phyloP scores from a whole-genome alignment of 2,797 vertebrate species.

The Psittacula echo region DNA sequence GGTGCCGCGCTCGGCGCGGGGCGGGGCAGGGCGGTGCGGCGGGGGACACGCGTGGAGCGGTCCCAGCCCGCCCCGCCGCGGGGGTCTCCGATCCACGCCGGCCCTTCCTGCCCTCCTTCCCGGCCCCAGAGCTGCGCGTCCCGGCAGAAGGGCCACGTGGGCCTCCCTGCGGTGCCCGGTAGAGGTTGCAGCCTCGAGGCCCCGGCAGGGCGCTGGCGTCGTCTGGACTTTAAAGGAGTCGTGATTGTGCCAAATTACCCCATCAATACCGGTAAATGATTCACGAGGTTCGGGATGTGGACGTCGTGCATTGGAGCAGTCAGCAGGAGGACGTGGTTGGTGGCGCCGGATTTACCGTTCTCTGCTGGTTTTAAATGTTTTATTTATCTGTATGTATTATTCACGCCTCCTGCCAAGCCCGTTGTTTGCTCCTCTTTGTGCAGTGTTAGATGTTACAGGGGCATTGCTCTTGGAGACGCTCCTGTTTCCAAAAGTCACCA shows the following conservation, averaged over 20 bases:
- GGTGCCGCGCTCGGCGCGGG: too few relatives aligned
- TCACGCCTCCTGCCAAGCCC: neutral
- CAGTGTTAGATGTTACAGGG: rapidly evolving
- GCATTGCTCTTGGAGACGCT: rapidly evolving
- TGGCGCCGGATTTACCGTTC: rapidly evolving
- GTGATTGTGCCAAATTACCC: neutral
- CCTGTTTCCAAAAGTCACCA: neutral
- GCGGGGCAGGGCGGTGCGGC: neutral
- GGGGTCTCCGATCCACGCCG: neutral
- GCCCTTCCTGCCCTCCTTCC: neutral
- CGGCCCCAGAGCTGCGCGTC: neutral
- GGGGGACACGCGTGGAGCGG: neutral
- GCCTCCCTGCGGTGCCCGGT: neutral
- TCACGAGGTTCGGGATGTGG: neutral
- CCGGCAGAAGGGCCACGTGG: neutral
- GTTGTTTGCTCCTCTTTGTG: rapidly evolving
- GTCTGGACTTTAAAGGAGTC: neutral
- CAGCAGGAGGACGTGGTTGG: rapidly evolving
- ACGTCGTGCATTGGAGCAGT: rapidly evolving
- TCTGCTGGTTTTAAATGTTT: neutral
- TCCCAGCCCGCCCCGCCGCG: neutral
- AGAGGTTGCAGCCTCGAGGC: neutral
- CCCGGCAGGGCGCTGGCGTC: neutral
- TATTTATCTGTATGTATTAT: neutral
- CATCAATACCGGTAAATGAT: neutral